A percentile compares a stretch with the other conserved stretches of the same genome.
Conservation (phyloP, 2,113 vertebrate genomes). For the Charadrius vociferus region DNA sequence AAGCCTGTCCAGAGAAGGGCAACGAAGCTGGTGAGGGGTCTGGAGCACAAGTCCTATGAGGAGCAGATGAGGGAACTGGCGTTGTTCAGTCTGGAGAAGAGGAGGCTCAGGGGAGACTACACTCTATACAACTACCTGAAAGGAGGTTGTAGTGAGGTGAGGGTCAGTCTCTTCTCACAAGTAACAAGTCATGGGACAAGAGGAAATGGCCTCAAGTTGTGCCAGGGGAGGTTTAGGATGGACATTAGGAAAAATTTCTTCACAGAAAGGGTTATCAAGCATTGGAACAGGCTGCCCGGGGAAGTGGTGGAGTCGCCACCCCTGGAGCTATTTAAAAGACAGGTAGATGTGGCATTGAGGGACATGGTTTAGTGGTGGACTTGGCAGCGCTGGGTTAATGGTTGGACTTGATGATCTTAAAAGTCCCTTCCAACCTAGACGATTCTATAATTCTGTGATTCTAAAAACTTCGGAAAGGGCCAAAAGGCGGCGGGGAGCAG, state of each 20-base stretch:
- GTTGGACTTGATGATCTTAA: neutral
- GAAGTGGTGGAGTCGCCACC: no score
- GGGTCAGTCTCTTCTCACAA: neutral
- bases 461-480: rapidly evolving
- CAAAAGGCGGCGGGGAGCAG: rapidly evolving
- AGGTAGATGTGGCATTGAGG: neutral
- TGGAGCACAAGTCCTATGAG: neutral
- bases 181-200: neutral
- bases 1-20: neutral
- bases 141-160: neutral
- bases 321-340: neutral
- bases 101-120: neutral
- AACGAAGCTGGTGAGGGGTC: neutral
- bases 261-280: neutral
- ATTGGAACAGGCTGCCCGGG: neutral
- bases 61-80: neutral
- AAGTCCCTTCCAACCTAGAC: neutral
- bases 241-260: neutral
- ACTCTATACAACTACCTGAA: neutral
- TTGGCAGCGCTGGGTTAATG: neutral
- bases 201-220: neutral
- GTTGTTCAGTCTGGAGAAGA: neutral
- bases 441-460: neutral
- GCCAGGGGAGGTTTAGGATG: neutral
- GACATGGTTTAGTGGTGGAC: neutral